A percentile compares a stretch with the other conserved stretches of the same genome.
phyloP scores from a whole-genome alignment of 2,797 vertebrate genomes.

The Coregonus suidteri region DNA sequence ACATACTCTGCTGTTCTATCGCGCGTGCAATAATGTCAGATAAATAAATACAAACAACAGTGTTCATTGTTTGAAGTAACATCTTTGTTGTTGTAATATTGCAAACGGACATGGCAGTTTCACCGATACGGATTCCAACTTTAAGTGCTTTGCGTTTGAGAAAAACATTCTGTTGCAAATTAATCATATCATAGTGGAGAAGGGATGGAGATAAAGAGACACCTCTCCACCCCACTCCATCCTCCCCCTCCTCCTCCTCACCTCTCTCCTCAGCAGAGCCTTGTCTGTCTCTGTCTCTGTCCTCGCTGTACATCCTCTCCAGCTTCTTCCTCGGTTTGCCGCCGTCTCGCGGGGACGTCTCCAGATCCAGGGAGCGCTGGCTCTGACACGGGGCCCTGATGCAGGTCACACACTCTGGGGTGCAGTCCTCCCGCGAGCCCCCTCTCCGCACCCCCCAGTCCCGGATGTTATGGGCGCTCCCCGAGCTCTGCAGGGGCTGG shows the following conservation, averaged over 20 bases:
- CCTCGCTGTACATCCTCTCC: slow-evolving; percentile 93
- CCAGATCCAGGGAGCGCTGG: slow-evolving; percentile 86
- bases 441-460: slow-evolving; percentile 82
- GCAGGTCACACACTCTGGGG: slow-evolving; percentile 74
- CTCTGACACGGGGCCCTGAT: slow-evolving; percentile 72
- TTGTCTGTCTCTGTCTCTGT: slow-evolving; percentile 47
- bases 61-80: too few species aligned
- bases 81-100: too few species aligned
- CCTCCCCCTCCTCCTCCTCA: slow-evolving; percentile 30
- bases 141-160: too few species aligned
- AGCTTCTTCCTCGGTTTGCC: slow-evolving; percentile 83
- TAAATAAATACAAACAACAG: too few species aligned
- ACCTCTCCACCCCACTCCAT: neutral
- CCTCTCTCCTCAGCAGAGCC: slow-evolving; percentile 74
- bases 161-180: too few species aligned
- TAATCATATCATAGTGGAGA: too few species aligned
- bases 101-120: too few species aligned
- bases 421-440: slow-evolving; percentile 86
- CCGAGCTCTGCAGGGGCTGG: slow-evolving; percentile 80
- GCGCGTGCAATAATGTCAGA: too few species aligned
- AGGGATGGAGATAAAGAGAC: neutral
- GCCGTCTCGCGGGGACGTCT: slow-evolving; percentile 72
- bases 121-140: too few species aligned
- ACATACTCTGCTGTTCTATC: too few species aligned
- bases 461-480: slow-evolving; percentile 76